phyloP scores from a whole-genome alignment of 2,113 vertebrate genomes.

The Gasterosteus aculeatus region DNA sequence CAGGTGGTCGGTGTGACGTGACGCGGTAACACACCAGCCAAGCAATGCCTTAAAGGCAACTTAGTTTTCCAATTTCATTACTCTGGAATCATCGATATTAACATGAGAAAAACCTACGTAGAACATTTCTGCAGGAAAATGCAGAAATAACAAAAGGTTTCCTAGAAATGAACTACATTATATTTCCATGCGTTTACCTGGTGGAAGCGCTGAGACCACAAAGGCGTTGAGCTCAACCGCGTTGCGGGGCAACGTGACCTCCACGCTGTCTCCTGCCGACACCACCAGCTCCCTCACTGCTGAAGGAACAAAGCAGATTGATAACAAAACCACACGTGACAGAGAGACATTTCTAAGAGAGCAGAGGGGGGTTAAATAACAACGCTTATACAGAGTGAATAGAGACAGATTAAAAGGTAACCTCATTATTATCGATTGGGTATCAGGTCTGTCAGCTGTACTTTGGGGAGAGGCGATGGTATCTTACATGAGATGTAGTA shows the following conservation, averaged over 20 bases:
- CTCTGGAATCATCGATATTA: not conserved
- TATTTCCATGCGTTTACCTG: slow-evolving; percentile 76
- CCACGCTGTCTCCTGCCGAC: slow-evolving; percentile 91
- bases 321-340: not conserved
- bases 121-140: not conserved
- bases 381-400: not conserved
- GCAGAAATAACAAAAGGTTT: not conserved
- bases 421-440: not conserved
- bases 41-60: not conserved
- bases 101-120: not conserved
- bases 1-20: not conserved
- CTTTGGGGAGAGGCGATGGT: not conserved
- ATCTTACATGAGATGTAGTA: not conserved
- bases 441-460: too few relatives aligned
- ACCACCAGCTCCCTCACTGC: slow-evolving; percentile 90
- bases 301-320: slow-evolving; percentile 3
- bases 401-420: not conserved
- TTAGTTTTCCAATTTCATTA: not conserved
- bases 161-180: not conserved
- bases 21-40: slow-evolving; percentile 3
- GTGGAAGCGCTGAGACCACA: slow-evolving; percentile 85
- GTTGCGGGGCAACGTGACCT: slow-evolving; percentile 91
- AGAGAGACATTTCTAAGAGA: not conserved
- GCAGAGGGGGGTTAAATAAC: not conserved
- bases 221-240: slow-evolving; percentile 93